phyloP scores from a whole-genome alignment of 1,140 invertebrate species.

The Drosophila burlai region DNA sequence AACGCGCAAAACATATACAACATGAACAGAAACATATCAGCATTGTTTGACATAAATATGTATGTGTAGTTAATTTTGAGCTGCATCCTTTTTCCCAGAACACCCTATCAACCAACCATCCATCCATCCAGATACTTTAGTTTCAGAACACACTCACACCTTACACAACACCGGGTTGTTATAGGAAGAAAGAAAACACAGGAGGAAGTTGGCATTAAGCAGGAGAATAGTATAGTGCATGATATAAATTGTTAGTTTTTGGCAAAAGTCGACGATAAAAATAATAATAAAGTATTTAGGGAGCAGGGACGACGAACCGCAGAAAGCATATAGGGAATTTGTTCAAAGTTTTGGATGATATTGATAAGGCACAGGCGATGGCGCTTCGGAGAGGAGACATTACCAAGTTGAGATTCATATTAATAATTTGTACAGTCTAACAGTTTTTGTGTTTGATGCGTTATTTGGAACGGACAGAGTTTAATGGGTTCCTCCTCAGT shows the following conservation, averaged over 20 bases:
- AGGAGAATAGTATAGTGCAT: conserved; percentile 15
- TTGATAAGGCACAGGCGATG: conserved; percentile 40
- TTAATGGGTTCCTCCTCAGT: conserved; percentile 49
- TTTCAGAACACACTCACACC: conserved; percentile 17
- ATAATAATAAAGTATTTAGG: conserved; percentile 29
- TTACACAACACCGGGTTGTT: conserved; percentile 15
- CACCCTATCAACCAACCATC: not conserved
- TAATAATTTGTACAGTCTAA: conserved; percentile 60
- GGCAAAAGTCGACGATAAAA: conserved; percentile 22
- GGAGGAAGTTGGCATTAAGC: not conserved
- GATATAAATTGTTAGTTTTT: conserved; percentile 49
- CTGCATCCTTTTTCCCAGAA: conserved; percentile 1
- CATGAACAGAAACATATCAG: conserved; percentile 80
- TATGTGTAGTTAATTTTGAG: conserved; percentile 50
- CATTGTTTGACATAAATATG: conserved; percentile 64
- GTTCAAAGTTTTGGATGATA: conserved; percentile 60
- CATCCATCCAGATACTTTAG: conserved; percentile 14
- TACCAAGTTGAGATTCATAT: conserved; percentile 22
- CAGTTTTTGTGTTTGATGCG: conserved; percentile 48
- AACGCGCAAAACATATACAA: conserved; percentile 47
- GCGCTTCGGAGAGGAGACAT: conserved; percentile 7
- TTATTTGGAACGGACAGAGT: conserved; percentile 32
- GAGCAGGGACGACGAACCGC: conserved; percentile 2
- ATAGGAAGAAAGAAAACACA: not conserved
- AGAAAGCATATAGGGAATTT: conserved; percentile 60